Percentiles rank a stretch among this genome's conserved stretches.
Evolutionary conservation across 2,888 invertebrate genomes (phyloP).

Genomic region (Sarcophaga caerulescens): DNA sequence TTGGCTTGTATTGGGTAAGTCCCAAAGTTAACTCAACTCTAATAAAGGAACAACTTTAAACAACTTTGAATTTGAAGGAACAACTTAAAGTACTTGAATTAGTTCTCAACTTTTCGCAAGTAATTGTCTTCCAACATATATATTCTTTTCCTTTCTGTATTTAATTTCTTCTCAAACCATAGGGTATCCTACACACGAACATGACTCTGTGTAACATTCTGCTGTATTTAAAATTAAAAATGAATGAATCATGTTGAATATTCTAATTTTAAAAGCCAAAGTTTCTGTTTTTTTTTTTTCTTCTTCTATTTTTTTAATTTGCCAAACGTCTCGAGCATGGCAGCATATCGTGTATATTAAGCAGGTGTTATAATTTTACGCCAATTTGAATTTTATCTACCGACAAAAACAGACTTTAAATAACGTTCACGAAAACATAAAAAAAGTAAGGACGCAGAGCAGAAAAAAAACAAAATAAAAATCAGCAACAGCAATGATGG

Average conservation of each 20-base stretch:
- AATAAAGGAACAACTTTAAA: too few relatives aligned
- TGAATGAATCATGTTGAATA: neutral
- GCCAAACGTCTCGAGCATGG: neutral
- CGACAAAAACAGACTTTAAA: conserved; percentile 28
- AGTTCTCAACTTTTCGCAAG: too few relatives aligned
- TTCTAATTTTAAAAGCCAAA: conserved; percentile 5
- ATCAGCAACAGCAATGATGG: conserved; percentile 1
- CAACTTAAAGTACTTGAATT: too few relatives aligned
- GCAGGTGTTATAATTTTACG: conserved; percentile 52
- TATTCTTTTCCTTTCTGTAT: too few relatives aligned
- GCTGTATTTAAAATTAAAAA: neutral
- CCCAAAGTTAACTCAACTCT: too few relatives aligned
- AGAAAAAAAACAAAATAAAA: neutral
- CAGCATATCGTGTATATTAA: conserved; percentile 31
- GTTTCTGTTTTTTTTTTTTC: neutral
- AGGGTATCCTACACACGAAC: too few relatives aligned
- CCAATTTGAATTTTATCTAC: conserved; percentile 42
- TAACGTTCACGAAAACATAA: neutral
- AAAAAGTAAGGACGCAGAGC: neutral
- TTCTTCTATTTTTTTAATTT: neutral
- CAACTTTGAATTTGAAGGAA: too few relatives aligned
- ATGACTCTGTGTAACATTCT: neutral
- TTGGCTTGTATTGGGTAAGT: too few relatives aligned
- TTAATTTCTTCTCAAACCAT: too few relatives aligned
- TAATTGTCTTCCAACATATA: too few relatives aligned